Base-by-base conservation (phyloP, 2,113 vertebrate species). In the Hydrochoerus hydrochaeris region DNA sequence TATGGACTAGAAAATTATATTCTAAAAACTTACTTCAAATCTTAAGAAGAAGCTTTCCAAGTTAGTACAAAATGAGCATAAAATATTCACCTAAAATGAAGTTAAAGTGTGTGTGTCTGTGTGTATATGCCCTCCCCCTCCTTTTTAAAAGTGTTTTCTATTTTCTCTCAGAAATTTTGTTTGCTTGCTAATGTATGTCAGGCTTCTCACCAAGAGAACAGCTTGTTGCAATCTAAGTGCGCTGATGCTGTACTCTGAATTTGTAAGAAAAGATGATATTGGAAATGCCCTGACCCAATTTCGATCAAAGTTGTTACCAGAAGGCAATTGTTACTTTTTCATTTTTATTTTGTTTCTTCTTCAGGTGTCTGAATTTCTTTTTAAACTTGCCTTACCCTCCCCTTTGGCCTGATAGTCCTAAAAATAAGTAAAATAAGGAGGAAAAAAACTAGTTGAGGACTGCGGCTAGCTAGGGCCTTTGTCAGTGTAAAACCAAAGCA, bases 1-100 rank as follows among this genome's bases (percentile, higher is more conserved):
- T 4, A 63, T 60, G 41, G 91, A 88, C 46, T 67, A 46, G 58
- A 65, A 77, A 90, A 41, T 88, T 54, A 20, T 69, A 81, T 88
- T 90, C 67, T 84, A 78, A 93, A 95, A 83, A 16, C 1, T 54
- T 81, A 95, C 88, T 95, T 96, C 83, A 84, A 54, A 75, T 87
- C 26, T 52, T 95, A 63, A 75, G 26, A 98, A 85, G 32, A 44
- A 82, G 86, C n/a, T 88, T 91, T 86, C 60, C 30, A 73, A 96
- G 83, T 71, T 92, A 38, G 49, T 75, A 77, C 46, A 90, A 96
- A 95, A n/a, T 58, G 86, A 75, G 86, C 19, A 41, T 78, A 77
- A 91, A 96, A 71, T 75, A 3, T 17, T 77, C 32, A 84, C 52
- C 69, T 62, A 58, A 90, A 81, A 52, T 81, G n/a, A 96, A 96